Evolutionary conservation across 2,113 vertebrate species (phyloP).

Genomic region (Zapus hudsonius): DNA sequence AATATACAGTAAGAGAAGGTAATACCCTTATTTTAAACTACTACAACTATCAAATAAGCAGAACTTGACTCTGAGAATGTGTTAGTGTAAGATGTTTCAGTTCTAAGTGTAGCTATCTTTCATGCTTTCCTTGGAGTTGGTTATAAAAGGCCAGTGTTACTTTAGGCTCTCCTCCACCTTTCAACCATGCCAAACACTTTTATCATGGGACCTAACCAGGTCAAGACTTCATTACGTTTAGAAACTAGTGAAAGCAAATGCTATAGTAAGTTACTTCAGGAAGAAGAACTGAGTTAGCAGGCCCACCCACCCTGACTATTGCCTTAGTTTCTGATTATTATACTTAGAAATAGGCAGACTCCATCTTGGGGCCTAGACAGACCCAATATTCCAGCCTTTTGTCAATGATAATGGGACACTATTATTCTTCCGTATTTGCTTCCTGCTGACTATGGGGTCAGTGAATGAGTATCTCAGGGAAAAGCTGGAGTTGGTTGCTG

Average conservation of each 20-base stretch:
- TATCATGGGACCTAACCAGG: not conserved
- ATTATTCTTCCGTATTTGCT: too few relatives aligned
- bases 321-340: not conserved
- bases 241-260: slow-evolving; percentile 6
- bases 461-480: too few relatives aligned
- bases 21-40: slow-evolving; percentile 42
- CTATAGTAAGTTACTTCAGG: not conserved
- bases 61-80: not conserved
- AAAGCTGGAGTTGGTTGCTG: too few relatives aligned
- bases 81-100: slow-evolving; percentile 13
- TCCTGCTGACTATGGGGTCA: too few relatives aligned
- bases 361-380: not conserved
- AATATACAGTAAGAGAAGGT: not conserved
- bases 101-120: slow-evolving; percentile 10
- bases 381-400: too few relatives aligned
- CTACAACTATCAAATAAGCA: not conserved
- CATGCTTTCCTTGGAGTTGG: not conserved
- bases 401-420: too few relatives aligned
- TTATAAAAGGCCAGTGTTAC: not conserved
- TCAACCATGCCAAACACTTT: too few relatives aligned
- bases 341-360: not conserved
- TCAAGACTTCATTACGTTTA: slow-evolving; percentile 47
- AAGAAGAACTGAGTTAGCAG: not conserved
- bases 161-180: not conserved
- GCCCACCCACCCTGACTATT: not conserved